These are phyloP conservation scores for Peromyscus californicus DNA, from an alignment of 2,113 vertebrate species.

Conservation along the genomic window DNA sequence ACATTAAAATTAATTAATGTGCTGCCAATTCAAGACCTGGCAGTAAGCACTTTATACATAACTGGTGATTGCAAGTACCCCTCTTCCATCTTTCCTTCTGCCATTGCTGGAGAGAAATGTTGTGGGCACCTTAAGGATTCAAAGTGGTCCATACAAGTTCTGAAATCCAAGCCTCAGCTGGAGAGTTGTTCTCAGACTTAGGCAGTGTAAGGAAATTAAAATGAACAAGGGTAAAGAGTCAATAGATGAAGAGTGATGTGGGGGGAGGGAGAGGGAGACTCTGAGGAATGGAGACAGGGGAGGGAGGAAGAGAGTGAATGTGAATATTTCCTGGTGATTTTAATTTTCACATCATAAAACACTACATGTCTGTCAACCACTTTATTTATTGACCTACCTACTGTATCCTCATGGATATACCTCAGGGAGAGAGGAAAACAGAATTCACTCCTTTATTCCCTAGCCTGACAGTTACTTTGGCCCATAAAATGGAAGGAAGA, in stretches of 20 bases:
- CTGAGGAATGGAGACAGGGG: not conserved
- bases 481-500: not conserved
- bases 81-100: not conserved
- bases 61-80: not conserved
- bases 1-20: not conserved
- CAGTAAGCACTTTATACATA: not conserved
- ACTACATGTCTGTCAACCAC: not conserved
- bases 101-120: not conserved
- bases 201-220: slow-evolving; percentile 34
- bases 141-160: not conserved
- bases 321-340: slow-evolving; percentile 59
- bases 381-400: not conserved
- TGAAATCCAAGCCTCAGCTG: slow-evolving; percentile 3
- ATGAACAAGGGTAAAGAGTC: not conserved
- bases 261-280: not conserved
- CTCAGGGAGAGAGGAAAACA: not conserved
- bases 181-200: not conserved
- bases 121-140: not conserved
- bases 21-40: not conserved
- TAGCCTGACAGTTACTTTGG: not conserved
- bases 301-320: slow-evolving; percentile 5
- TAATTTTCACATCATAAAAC: slow-evolving; percentile 66
- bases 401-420: slow-evolving; percentile 29
- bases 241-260: not conserved
- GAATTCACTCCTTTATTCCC: not conserved